A percentile compares a stretch with the other conserved stretches of the same genome.
Evolutionary conservation across 37 sponge, comb jelly and placozoan genomes (phyloP).

Genomic region (Oopsacas minuta): DNA sequence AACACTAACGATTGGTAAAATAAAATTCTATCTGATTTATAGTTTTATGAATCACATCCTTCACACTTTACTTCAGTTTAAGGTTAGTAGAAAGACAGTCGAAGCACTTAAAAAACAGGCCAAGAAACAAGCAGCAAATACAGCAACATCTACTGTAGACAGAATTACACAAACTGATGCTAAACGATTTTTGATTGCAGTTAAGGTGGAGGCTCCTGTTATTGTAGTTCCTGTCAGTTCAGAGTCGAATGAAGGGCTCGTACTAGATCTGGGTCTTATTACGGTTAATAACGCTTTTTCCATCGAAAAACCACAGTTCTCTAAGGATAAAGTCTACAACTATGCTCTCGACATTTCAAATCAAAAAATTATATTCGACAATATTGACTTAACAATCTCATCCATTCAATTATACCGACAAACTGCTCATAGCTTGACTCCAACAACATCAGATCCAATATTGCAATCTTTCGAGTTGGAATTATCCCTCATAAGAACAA

Average conservation of each 20-base stretch:
- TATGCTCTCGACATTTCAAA: background rate
- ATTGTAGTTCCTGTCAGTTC: constrained; percentile 33
- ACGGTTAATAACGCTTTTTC: constrained; percentile 26
- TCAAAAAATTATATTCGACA: background rate
- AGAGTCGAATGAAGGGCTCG: constrained; percentile 25
- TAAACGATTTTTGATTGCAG: constrained; percentile 3
- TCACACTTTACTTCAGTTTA: background rate
- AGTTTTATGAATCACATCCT: background rate
- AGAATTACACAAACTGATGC: background rate
- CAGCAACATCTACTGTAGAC: background rate
- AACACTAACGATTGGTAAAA: background rate
- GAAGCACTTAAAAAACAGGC: background rate
- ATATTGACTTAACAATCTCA: background rate
- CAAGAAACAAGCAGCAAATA: background rate
- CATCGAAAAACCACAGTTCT: background rate
- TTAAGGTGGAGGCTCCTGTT: constrained; percentile 43
- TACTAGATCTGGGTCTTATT: constrained; percentile 45
- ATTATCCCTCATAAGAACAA: background rate
- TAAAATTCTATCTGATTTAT: background rate
- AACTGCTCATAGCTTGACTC: background rate
- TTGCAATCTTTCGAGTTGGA: background rate
- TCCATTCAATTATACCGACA: background rate
- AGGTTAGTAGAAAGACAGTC: background rate
- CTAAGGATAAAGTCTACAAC: background rate
- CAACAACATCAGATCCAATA: background rate